Evolutionary conservation across 1,140 invertebrate species (phyloP).

Genomic region (Helicoverpa zea): DNA sequence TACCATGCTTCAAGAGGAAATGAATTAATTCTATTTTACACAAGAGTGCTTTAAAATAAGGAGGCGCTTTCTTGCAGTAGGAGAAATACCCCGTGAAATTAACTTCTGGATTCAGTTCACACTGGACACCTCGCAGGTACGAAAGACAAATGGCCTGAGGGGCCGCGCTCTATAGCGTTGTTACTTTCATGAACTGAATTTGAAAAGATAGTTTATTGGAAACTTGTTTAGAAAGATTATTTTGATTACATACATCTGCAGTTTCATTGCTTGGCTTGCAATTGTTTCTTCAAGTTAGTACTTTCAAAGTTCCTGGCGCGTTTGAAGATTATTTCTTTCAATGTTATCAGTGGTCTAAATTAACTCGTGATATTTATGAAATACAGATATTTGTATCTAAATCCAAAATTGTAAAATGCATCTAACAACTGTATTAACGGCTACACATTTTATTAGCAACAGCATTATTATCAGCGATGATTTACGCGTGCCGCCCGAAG

Average conservation of each 20-base stretch:
- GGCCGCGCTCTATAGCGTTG: conserved; percentile 42
- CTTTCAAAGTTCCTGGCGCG: no score
- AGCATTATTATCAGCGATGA: neutral
- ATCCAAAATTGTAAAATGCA: neutral
- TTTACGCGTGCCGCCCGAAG: conserved; percentile 10
- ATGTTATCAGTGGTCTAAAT: neutral
- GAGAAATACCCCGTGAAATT: conserved; percentile 82
- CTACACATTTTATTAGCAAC: conserved; percentile 14
- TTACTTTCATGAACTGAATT: conserved; percentile 37
- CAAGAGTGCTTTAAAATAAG: conserved; percentile 71
- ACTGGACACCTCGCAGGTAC: conserved; percentile 76
- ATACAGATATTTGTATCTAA: neutral
- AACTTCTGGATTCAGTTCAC: conserved; percentile 73
- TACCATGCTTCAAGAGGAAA: conserved; percentile 52
- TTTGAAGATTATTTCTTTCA: no score
- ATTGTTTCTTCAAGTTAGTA: no score
- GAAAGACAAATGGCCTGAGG: conserved; percentile 68
- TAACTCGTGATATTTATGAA: neutral
- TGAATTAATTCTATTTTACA: conserved; percentile 75
- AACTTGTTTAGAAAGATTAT: neutral
- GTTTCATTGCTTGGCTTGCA: no score
- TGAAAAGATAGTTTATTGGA: conserved; percentile 4
- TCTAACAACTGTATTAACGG: conserved; percentile 10
- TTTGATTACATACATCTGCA: no score
- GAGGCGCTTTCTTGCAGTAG: conserved; percentile 64